These are phyloP conservation scores for Drosophila testacea DNA, from an alignment of 2,888 invertebrate species.

Conservation along the genomic window DNA sequence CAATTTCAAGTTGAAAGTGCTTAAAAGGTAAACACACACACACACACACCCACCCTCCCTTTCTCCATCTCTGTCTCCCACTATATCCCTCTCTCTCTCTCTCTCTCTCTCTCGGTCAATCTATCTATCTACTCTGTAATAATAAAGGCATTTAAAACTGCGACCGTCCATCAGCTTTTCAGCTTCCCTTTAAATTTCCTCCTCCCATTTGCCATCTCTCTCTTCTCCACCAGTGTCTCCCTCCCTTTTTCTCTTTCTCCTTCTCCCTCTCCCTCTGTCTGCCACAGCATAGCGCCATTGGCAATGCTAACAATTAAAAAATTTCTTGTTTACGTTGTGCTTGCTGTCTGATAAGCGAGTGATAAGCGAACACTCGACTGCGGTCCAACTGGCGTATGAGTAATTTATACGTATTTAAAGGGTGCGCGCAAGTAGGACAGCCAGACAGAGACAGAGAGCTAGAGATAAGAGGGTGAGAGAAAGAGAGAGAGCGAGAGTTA, in stretches of 20 bases:
- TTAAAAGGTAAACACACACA: conserved; percentile 53
- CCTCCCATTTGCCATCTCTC: no score
- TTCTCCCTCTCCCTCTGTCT: not conserved
- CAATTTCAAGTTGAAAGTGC: conserved; percentile 54
- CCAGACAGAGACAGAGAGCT: not conserved
- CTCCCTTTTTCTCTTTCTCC: not conserved
- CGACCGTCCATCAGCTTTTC: conserved; percentile 36
- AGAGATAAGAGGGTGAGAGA: not conserved
- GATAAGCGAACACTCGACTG: conserved; percentile 47
- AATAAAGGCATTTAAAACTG: conserved; percentile 42
- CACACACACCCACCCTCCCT: not conserved
- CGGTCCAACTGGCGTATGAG: conserved; percentile 54
- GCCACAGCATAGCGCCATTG: conserved; percentile 15
- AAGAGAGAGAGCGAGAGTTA: not conserved
- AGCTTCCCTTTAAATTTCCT: not conserved
- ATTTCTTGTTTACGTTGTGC: conserved; percentile 44
- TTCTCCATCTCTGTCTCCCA: not conserved
- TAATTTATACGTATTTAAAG: conserved; percentile 35
- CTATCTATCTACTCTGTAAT: conserved; percentile 18
- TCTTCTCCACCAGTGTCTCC: not conserved
- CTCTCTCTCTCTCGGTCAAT: not conserved
- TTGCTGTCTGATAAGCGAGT: conserved; percentile 48
- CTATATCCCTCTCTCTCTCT: not conserved
- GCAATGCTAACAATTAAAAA: conserved; percentile 55
- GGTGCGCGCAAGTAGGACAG: not conserved